Conservation (phyloP, 2,113 vertebrate genomes). For the Pseudorhombus dupliciocellatus region DNA sequence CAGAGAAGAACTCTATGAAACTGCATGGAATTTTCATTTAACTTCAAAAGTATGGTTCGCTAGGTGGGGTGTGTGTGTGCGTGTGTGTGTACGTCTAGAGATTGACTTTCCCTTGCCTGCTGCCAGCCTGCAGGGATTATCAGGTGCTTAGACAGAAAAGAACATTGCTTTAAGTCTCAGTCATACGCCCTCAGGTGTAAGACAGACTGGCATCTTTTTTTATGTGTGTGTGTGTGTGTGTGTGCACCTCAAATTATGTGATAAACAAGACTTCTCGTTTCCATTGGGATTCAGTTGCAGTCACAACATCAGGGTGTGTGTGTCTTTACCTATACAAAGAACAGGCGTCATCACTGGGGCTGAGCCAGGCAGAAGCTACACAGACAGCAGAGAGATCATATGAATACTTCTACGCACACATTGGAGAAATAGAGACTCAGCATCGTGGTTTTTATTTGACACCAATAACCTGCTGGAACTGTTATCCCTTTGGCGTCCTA, state of each 20-base stretch:
- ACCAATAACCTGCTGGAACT: neutral
- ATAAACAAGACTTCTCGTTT: slow-evolving; percentile 31
- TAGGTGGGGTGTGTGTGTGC: neutral
- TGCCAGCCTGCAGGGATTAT: slow-evolving; percentile 57
- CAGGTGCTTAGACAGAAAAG: slow-evolving; percentile 52
- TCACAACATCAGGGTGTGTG: neutral
- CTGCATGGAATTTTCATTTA: neutral
- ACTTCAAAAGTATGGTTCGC: slow-evolving; percentile 5
- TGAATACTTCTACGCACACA: neutral
- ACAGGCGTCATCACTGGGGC: slow-evolving; percentile 38
- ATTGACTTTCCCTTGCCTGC: slow-evolving; percentile 36
- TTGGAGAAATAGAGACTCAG: neutral
- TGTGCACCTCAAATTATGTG: neutral
- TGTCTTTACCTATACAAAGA: slow-evolving; percentile 44
- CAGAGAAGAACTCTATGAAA: too few relatives aligned
- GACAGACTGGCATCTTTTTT: slow-evolving; percentile 31
- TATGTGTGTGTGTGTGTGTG: neutral
- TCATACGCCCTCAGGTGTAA: slow-evolving; percentile 38
- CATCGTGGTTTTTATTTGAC: slow-evolving; percentile 16
- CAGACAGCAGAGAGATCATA: slow-evolving; percentile 6
- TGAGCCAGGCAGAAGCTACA: slow-evolving; percentile 38
- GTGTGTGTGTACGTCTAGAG: slow-evolving; percentile 15
- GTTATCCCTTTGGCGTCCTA: neutral
- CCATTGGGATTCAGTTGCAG: slow-evolving; percentile 25
- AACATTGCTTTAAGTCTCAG: slow-evolving; percentile 64